A percentile compares a stretch with the other conserved stretches of the same genome.
phyloP scores from a whole-genome alignment of 2,113 vertebrate species.

The Trematomus loennbergii region DNA sequence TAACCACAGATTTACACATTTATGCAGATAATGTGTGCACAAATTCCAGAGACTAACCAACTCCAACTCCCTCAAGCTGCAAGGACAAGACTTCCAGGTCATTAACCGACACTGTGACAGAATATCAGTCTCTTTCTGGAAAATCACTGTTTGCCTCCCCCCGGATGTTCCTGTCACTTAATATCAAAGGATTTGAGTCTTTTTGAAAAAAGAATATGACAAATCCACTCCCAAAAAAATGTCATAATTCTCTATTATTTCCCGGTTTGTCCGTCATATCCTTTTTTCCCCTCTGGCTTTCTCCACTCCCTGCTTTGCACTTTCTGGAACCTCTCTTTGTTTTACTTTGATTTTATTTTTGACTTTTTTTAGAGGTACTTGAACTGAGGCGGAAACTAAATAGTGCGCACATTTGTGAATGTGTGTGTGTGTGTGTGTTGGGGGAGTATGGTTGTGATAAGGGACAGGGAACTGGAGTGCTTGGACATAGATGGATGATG shows the following conservation, averaged over 20 bases:
- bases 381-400: slow-evolving; percentile 58
- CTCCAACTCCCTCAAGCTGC: slow-evolving; percentile 86
- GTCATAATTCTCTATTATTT: slow-evolving; percentile 80
- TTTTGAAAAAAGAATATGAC: slow-evolving; percentile 70
- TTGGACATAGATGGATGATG: slow-evolving; percentile 80
- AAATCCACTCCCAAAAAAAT: slow-evolving; percentile 70
- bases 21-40: slow-evolving; percentile 38
- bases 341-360: slow-evolving; percentile 59
- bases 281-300: slow-evolving; percentile 25
- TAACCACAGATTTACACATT: slow-evolving; percentile 42
- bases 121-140: slow-evolving; percentile 60
- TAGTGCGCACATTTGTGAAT: slow-evolving; percentile 30
- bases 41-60: slow-evolving; percentile 88
- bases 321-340: slow-evolving; percentile 66
- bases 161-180: slow-evolving; percentile 77
- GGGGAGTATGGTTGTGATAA: slow-evolving; percentile 78
- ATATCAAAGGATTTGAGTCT: slow-evolving; percentile 72
- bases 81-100: slow-evolving; percentile 76
- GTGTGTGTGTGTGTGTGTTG: slow-evolving; percentile 38
- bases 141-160: slow-evolving; percentile 49
- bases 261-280: slow-evolving; percentile 60
- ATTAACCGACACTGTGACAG: slow-evolving; percentile 65
- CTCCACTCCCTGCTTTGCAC: slow-evolving; percentile 68
- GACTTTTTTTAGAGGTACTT: slow-evolving; percentile 51
- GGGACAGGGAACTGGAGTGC: slow-evolving; percentile 72